Percentiles rank a stretch among this genome's conserved stretches.
These are phyloP conservation scores for Theocolax elegans DNA, from an alignment of 1,140 invertebrate genomes.

Conservation along the genomic window DNA sequence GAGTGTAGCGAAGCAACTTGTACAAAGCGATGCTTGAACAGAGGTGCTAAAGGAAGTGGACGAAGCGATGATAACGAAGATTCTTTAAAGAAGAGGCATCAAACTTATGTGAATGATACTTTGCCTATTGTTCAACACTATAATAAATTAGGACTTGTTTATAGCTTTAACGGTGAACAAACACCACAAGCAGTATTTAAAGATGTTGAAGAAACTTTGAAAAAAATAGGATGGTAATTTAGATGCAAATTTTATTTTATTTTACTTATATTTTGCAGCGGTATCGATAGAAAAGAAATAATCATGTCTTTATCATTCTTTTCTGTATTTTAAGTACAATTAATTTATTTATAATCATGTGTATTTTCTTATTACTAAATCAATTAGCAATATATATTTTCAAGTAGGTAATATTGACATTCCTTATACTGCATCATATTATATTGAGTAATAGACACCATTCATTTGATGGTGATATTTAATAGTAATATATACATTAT, in stretches of 20 bases:
- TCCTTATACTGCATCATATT: constrained; percentile 18
- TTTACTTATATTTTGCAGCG: constrained; percentile 25
- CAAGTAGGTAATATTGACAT: constrained; percentile 19
- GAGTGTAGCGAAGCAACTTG: constrained; percentile 90
- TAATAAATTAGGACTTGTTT: constrained; percentile 77
- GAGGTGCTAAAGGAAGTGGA: constrained; percentile 90
- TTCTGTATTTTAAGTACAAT: constrained; percentile 13
- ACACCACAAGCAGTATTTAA: constrained; percentile 78
- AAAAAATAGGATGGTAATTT: constrained; percentile 61
- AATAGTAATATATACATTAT: no score
- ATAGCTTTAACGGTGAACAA: constrained; percentile 80
- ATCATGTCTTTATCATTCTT: constrained; percentile 34
- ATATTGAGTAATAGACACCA: no score
- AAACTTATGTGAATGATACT: constrained; percentile 90
- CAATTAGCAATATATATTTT: background rate
- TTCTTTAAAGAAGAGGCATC: constrained; percentile 89
- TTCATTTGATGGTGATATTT: no score
- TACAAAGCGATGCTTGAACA: constrained; percentile 82
- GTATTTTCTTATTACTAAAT: constrained; percentile 20
- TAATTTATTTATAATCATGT: constrained; percentile 27
- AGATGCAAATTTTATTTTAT: constrained; percentile 32
- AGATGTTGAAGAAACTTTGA: constrained; percentile 67
- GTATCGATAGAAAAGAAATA: background rate
- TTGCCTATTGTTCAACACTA: constrained; percentile 95
- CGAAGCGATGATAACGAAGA: constrained; percentile 95